These are phyloP conservation scores for Gymnothorax reevesii DNA, from an alignment of 2,797 vertebrate genomes.

Conservation along the genomic window DNA sequence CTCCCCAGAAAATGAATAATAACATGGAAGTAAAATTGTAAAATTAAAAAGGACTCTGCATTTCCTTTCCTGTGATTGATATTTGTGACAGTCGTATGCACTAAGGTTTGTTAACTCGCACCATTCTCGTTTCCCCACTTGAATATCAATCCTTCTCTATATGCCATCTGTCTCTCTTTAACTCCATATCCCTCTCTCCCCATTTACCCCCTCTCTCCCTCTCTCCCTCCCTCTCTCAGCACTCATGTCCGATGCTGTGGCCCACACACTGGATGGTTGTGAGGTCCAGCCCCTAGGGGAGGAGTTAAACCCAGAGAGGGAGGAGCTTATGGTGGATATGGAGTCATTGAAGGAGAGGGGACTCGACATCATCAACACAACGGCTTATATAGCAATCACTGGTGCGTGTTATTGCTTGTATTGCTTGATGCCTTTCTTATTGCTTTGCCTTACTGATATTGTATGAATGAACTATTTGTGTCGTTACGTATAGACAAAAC, in stretches of 20 bases:
- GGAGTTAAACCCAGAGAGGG: slow-evolving; percentile 88
- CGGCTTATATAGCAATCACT: slow-evolving; percentile 90
- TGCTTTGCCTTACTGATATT: neutral
- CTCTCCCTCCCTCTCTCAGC: slow-evolving; percentile 50
- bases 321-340: slow-evolving; percentile 88
- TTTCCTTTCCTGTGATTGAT: too few species aligned
- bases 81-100: too few species aligned
- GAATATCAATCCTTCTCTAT: too few species aligned
- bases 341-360: slow-evolving; percentile 86
- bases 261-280: slow-evolving; percentile 94
- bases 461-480: neutral
- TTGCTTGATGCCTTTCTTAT: neutral
- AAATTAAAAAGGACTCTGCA: neutral
- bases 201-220: slow-evolving; percentile 10
- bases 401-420: slow-evolving; percentile 60
- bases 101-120: neutral
- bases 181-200: neutral
- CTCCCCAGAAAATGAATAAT: neutral
- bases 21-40: neutral
- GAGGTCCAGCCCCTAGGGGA: slow-evolving; percentile 93
- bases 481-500: neutral
- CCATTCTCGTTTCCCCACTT: neutral
- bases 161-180: neutral
- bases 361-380: slow-evolving; percentile 92
- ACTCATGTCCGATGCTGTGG: slow-evolving; percentile 95